Percentiles rank a stretch among this genome's conserved stretches.
Evolutionary conservation across 2,113 vertebrate species (phyloP).

Genomic region (Mobula birostris): DNA sequence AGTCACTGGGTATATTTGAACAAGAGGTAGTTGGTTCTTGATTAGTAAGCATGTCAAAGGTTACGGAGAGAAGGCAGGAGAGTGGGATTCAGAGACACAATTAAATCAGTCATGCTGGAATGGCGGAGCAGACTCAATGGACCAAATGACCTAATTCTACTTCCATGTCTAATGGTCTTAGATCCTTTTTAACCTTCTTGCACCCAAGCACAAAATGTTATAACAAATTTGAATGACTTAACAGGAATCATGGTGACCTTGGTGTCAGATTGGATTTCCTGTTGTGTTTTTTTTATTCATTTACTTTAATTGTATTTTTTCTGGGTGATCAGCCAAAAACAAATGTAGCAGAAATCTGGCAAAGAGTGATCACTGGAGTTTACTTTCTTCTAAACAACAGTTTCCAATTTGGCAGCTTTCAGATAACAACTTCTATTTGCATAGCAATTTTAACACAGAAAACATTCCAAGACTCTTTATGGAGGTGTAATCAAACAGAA

Average conservation of each 20-base stretch:
- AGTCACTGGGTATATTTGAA: too few relatives aligned
- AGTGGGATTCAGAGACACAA: too few relatives aligned
- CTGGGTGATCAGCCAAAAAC: neutral
- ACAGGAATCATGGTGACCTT: neutral
- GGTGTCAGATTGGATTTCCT: neutral
- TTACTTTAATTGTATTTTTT: neutral
- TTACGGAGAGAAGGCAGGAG: too few relatives aligned
- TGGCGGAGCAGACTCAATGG: too few relatives aligned
- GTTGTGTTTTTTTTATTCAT: neutral
- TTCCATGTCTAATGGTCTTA: too few relatives aligned
- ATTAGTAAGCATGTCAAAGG: too few relatives aligned
- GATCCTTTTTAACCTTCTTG: too few relatives aligned
- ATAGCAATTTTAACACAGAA: neutral
- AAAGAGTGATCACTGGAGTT: neutral
- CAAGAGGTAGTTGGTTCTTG: too few relatives aligned
- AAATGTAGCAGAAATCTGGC: neutral
- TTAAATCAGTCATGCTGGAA: too few relatives aligned
- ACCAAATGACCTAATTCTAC: too few relatives aligned
- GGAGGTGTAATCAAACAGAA: neutral
- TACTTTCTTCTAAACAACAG: neutral
- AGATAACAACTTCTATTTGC: neutral
- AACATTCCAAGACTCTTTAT: neutral
- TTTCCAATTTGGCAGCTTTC: neutral
- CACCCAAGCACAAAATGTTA: neutral
- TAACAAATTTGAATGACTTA: neutral